Evolutionary conservation across 2,888 invertebrate genomes (phyloP).

Genomic region (Zootermopsis nevadensis): DNA sequence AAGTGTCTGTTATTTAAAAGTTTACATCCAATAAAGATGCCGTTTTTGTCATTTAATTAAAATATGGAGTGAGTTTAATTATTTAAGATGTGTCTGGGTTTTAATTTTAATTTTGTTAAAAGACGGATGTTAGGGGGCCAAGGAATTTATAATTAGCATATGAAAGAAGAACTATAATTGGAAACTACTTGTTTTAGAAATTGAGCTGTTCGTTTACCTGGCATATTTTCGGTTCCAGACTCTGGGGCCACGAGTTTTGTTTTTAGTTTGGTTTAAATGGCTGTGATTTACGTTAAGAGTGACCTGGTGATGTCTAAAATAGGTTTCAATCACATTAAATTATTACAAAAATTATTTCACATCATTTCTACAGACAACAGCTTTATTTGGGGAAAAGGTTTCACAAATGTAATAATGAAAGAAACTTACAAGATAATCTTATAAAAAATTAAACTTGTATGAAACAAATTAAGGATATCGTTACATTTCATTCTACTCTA

Average conservation of each 20-base stretch:
- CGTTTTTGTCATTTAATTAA: conserved; percentile 22
- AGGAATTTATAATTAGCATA: conserved; percentile 53
- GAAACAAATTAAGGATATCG: conserved; percentile 43
- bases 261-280: conserved; percentile 43
- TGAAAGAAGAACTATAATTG: conserved; percentile 33
- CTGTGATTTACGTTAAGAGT: conserved; percentile 46
- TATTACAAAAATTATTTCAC: conserved; percentile 47
- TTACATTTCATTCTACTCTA: conserved; percentile 39
- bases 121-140: conserved; percentile 3
- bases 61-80: conserved; percentile 17
- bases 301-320: conserved; percentile 35
- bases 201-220: conserved; percentile 49
- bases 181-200: conserved; percentile 44
- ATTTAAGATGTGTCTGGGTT: conserved; percentile 19
- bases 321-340: conserved; percentile 42
- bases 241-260: conserved; percentile 39
- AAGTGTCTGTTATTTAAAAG: conserved; percentile 41
- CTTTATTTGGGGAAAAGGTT: conserved; percentile 47
- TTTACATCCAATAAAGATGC: conserved; percentile 42
- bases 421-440: conserved; percentile 37
- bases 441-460: conserved; percentile 40
- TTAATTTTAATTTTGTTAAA: conserved; percentile 41
- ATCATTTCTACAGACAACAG: conserved; percentile 45
- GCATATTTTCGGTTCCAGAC: conserved; percentile 41
- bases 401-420: conserved; percentile 43